These are phyloP conservation scores for Sylvicola fuscatus DNA, from an alignment of 2,888 invertebrate species.

Conservation along the genomic window DNA sequence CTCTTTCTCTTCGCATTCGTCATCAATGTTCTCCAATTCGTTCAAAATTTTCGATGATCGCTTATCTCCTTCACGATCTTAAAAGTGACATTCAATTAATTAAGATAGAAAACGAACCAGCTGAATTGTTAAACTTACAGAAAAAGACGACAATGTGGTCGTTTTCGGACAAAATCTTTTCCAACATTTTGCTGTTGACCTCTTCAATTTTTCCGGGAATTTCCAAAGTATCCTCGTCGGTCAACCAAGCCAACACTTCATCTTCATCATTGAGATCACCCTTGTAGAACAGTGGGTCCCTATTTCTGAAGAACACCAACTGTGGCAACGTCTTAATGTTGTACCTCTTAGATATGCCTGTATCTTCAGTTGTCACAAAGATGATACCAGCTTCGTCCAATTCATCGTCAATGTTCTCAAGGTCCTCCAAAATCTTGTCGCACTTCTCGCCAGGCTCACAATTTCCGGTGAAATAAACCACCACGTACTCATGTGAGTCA, in stretches of 20 bases:
- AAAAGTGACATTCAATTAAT: not conserved
- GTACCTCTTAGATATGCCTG: slow-evolving; percentile 57
- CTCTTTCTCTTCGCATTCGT: slow-evolving; percentile 78
- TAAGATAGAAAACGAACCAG: slow-evolving; percentile 6
- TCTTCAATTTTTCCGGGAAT: slow-evolving; percentile 87
- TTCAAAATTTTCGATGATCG: slow-evolving; percentile 72
- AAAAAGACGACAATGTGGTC: slow-evolving; percentile 83
- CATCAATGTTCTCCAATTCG: slow-evolving; percentile 81
- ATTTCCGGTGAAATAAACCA: slow-evolving; percentile 81
- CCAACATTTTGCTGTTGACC: slow-evolving; percentile 75
- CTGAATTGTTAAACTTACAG: too few species aligned
- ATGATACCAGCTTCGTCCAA: slow-evolving; percentile 83
- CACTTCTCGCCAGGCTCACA: slow-evolving; percentile 78
- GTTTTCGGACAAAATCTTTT: slow-evolving; percentile 70
- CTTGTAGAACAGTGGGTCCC: slow-evolving; percentile 65
- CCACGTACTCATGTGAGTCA: slow-evolving; percentile 80
- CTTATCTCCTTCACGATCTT: slow-evolving; percentile 78
- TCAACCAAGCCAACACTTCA: slow-evolving; percentile 77
- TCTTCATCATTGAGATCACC: slow-evolving; percentile 82
- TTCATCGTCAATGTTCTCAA: slow-evolving; percentile 86
- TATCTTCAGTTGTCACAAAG: slow-evolving; percentile 82
- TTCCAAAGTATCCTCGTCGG: slow-evolving; percentile 74
- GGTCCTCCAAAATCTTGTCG: slow-evolving; percentile 61
- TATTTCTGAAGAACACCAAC: slow-evolving; percentile 77
- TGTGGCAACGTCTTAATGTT: slow-evolving; percentile 70